Base-by-base conservation (phyloP, 1,140 invertebrate species). In the Epicauta chinensis region DNA sequence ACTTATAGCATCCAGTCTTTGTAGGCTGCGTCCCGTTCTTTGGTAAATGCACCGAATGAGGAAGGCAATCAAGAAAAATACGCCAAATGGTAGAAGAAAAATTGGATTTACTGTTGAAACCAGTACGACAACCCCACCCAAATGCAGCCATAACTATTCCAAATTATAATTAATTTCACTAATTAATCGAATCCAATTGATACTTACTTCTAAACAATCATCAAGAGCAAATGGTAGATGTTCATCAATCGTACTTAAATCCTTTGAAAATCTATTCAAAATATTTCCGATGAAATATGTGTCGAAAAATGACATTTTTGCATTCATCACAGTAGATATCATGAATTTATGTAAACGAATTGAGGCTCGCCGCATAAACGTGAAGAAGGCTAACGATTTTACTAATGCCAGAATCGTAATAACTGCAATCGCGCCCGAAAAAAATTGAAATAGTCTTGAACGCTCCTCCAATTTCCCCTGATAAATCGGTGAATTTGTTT, bases 221-320 rank as follows among this genome's bases (percentile, higher is more conserved):
- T 78, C 73, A 50, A 80, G 70, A 14, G 68, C 55, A 54, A 66
- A 64, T 65, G 84, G 83, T 15, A 87, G 69, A 29, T 74, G 66
- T 64, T 87, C 83, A 67, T 86, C 83, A 51, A 82, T 75, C n/a
- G 72, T 71, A 0, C 78, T 80, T 40, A 83, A 67, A 67, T 85
- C 83, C 65, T 79, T 78, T 0, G 80, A 77, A 66, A 81, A 82
- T 46, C 80, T 58, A 56, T 83, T 83, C 44, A 83, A 63, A 44
- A 83, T 75, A 37, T 79, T 65, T 53, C 71, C 75, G 67, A 61
- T 50, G 49, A 66, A 60, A 39, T 65, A 45, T 5, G 72, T 77
- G 58, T 87, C 79, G 65, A 87, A 87, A 67, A 87, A 87, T 15
- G 67, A 66, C 56, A 86, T 80, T 0, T 79, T 76, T 0, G 81